Conservation (phyloP, 2,888 invertebrate genomes). For the Drosophila atripex region DNA sequence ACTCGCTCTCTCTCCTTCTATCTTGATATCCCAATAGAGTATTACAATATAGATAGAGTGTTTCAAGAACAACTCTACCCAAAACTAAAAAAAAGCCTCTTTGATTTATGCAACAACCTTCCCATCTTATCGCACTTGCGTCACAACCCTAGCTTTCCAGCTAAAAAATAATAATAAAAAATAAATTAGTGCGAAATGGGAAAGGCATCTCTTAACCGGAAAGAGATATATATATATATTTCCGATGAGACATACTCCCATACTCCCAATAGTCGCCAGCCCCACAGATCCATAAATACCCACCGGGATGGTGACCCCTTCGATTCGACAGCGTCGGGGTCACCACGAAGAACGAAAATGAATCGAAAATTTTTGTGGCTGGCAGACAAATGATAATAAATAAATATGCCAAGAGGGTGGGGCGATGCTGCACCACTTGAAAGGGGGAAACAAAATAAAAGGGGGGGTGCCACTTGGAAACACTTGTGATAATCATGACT, state of each 20-base stretch:
- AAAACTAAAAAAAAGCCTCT: too few relatives aligned
- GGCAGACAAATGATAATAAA: slow-evolving; percentile 74
- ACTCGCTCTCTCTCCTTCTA: too few relatives aligned
- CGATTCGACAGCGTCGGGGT: not conserved
- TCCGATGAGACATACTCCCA: slow-evolving; percentile 1
- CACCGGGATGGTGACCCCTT: slow-evolving; percentile 2
- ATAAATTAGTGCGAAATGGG: slow-evolving; percentile 11
- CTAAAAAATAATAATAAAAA: not conserved
- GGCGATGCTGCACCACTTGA: slow-evolving; percentile 66
- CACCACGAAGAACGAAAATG: slow-evolving; percentile 43
- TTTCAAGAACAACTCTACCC: not conserved
- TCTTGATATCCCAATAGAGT: too few relatives aligned
- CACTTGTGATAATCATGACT: slow-evolving; percentile 80
- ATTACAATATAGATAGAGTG: not conserved
- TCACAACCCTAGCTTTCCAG: slow-evolving; percentile 4
- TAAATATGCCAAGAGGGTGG: slow-evolving; percentile 41
- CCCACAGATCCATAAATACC: slow-evolving; percentile 64
- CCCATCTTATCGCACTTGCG: slow-evolving; percentile 20
- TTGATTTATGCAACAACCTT: too few relatives aligned
- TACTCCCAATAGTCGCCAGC: slow-evolving; percentile 44
- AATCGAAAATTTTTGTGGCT: slow-evolving; percentile 56
- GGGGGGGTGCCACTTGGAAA: slow-evolving; percentile 58
- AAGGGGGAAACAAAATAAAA: not conserved
- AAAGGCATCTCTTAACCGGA: slow-evolving; percentile 30
- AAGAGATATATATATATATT: slow-evolving; percentile 19